phyloP scores from a whole-genome alignment of 53 echinoderm and acorn worm genomes.

The Zoroaster sp. region DNA sequence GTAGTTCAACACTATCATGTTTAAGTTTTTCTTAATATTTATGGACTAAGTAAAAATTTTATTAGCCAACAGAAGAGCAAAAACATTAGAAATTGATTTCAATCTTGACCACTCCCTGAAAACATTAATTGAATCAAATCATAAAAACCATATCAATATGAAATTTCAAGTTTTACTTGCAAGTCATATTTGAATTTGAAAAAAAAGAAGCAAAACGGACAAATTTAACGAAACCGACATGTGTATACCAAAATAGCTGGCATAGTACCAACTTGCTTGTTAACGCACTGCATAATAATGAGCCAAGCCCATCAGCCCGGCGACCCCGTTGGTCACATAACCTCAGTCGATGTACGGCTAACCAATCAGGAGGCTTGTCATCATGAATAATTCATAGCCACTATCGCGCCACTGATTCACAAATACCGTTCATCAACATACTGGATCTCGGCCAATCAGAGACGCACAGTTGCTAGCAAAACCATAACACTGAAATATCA shows the following conservation, averaged over 20 bases:
- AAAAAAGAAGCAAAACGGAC: no score
- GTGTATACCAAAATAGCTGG: background rate
- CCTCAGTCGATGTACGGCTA: slow-evolving; percentile 46
- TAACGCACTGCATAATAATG: slow-evolving; percentile 21
- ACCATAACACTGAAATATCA: slow-evolving; percentile 36
- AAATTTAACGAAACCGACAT: no score
- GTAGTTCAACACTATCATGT: no score
- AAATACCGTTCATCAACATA: background rate
- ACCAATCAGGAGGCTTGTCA: background rate
- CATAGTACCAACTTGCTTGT: background rate
- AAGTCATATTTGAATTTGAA: no score
- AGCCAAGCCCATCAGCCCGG: slow-evolving; percentile 42
- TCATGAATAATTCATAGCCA: slow-evolving; percentile 7
- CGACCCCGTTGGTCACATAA: slow-evolving; percentile 4
- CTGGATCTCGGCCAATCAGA: slow-evolving; percentile 6
- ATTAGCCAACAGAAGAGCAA: no score
- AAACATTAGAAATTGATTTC: no score
- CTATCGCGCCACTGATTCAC: slow-evolving; percentile 47
- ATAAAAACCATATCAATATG: no score
- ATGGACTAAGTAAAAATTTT: no score
- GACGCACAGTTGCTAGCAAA: background rate
- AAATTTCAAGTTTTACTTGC: no score
- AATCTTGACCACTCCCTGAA: no score
- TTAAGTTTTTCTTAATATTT: no score
- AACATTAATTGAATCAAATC: no score